Evolutionary conservation across 2,113 vertebrate species (phyloP).

Genomic region (Falco punctatus): DNA sequence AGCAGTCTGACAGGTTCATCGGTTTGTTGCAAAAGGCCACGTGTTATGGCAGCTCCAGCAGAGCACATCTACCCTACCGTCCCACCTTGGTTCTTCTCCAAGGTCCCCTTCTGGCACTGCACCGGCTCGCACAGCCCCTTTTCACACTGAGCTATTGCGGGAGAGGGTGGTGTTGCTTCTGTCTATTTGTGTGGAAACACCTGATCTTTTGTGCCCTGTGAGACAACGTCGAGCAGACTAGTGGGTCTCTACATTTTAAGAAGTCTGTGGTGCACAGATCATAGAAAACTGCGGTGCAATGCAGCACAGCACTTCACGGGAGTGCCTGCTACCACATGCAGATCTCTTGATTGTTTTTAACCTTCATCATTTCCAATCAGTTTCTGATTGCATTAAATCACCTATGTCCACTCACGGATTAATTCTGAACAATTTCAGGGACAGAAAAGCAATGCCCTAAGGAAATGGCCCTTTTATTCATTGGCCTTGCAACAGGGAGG

Average conservation of each 20-base stretch:
- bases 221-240: neutral
- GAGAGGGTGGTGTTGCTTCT: neutral
- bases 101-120: neutral
- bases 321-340: neutral
- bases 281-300: neutral
- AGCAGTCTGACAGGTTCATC: neutral
- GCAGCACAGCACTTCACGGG: neutral
- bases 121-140: neutral
- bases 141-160: neutral
- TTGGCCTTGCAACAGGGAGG: neutral
- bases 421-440: neutral
- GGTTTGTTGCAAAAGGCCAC: neutral
- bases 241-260: neutral
- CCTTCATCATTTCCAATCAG: neutral
- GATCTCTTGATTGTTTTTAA: neutral
- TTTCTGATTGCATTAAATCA: neutral
- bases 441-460: neutral
- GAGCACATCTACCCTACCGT: neutral
- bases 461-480: neutral
- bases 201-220: neutral
- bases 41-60: neutral
- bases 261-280: neutral
- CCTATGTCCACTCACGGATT: neutral
- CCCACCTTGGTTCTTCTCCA: neutral
- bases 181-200: neutral